Evolutionary conservation across 2,888 invertebrate species (phyloP).

Genomic region (Apamea anceps): DNA sequence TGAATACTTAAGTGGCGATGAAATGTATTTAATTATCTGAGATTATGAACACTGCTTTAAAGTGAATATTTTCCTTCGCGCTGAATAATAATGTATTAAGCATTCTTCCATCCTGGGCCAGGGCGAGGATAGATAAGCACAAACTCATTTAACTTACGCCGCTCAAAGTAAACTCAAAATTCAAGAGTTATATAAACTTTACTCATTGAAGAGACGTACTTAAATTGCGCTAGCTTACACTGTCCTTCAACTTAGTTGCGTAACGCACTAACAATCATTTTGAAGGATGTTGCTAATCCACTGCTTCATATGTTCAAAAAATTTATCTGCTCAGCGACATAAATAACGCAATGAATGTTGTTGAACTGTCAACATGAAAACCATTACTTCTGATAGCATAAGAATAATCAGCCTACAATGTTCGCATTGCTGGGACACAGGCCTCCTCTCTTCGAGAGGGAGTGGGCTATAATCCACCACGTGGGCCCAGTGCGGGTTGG

Average conservation of each 20-base stretch:
- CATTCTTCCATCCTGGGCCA: background rate
- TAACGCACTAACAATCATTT: background rate
- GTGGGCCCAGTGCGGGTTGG: too few relatives aligned
- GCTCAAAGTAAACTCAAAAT: slow-evolving; percentile 35
- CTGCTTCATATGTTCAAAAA: background rate
- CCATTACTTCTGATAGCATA: too few relatives aligned
- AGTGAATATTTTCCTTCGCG: background rate
- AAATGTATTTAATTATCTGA: too few relatives aligned
- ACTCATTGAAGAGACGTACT: slow-evolving; percentile 22
- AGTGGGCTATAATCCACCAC: too few relatives aligned
- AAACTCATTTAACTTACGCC: slow-evolving; percentile 41
- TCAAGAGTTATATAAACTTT: slow-evolving; percentile 19
- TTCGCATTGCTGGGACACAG: too few relatives aligned
- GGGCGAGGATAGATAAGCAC: slow-evolving; percentile 4
- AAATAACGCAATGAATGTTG: background rate
- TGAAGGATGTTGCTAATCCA: background rate
- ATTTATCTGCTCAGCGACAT: background rate
- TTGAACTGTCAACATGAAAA: background rate
- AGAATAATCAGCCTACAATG: too few relatives aligned
- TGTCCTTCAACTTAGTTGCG: background rate
- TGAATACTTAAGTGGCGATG: too few relatives aligned
- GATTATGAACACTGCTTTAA: too few relatives aligned
- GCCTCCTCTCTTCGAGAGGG: too few relatives aligned
- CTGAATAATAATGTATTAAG: background rate
- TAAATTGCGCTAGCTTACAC: slow-evolving; percentile 13